These are phyloP conservation scores for Cerceris rybyensis DNA, from an alignment of 2,888 invertebrate species.

Conservation along the genomic window DNA sequence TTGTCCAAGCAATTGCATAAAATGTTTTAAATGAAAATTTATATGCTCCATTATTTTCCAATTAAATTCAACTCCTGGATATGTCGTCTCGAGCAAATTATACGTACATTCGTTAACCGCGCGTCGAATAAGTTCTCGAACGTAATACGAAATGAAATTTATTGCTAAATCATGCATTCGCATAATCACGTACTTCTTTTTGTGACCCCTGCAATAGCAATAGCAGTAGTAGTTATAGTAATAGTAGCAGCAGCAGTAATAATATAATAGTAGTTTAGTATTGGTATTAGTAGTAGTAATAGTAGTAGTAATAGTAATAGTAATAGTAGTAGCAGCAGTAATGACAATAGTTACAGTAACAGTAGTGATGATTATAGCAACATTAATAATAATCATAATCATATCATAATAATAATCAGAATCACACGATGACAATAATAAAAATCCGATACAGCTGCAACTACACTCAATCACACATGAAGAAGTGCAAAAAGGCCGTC, in stretches of 20 bases:
- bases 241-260: constrained; percentile 18
- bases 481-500: too few relatives aligned
- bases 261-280: constrained; percentile 30
- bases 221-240: constrained; percentile 33
- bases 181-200: neutral
- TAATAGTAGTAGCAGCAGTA: constrained; percentile 34
- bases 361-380: constrained; percentile 45
- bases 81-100: constrained; percentile 10
- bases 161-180: constrained; percentile 2
- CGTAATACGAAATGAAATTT: constrained; percentile 16
- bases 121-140: neutral
- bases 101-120: constrained; percentile 3
- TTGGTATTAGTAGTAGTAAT: constrained; percentile 40
- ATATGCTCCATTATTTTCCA: neutral
- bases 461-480: too few relatives aligned
- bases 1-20: too few relatives aligned
- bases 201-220: constrained; percentile 4
- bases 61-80: constrained; percentile 2
- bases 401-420: constrained; percentile 50
- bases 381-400: constrained; percentile 57
- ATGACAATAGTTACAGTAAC: constrained; percentile 29
- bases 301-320: constrained; percentile 39
- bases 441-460: too few relatives aligned
- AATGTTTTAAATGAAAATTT: neutral
- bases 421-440: constrained; percentile 60